Evolutionary conservation across 2,797 vertebrate species (phyloP).

Genomic region (Dallia pectoralis): DNA sequence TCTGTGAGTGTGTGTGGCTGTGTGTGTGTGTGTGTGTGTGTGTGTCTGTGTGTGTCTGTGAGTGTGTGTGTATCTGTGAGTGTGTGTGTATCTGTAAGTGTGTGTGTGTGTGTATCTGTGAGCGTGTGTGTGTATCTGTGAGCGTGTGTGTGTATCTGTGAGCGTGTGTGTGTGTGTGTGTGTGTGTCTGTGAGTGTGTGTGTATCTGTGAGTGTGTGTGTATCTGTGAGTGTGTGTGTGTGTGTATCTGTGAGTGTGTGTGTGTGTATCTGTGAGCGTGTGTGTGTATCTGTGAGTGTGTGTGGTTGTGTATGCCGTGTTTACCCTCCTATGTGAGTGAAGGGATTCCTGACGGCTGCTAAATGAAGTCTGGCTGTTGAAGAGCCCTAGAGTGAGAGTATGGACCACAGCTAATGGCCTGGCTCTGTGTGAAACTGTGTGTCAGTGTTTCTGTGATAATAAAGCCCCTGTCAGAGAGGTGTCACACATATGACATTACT

Average conservation of each 20-base stretch:
- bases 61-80: no score
- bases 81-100: no score
- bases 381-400: conserved; percentile 47
- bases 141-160: conserved; percentile 23
- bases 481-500: conserved; percentile 52
- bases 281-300: no score
- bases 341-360: conserved; percentile 71
- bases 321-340: conserved; percentile 60
- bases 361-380: conserved; percentile 64
- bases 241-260: conserved; percentile 37
- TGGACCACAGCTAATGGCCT: conserved; percentile 34
- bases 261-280: conserved; percentile 31
- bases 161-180: conserved; percentile 14
- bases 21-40: conserved; percentile 3
- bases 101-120: conserved; percentile 26
- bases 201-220: conserved; percentile 30
- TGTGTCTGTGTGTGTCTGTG: conserved; percentile 9
- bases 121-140: conserved; percentile 37
- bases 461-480: conserved; percentile 15
- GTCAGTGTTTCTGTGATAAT: conserved; percentile 40
- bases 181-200: conserved; percentile 37
- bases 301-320: conserved; percentile 59
- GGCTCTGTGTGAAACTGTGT: conserved; percentile 28
- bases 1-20: conserved; percentile 7
- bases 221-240: conserved; percentile 11